phyloP scores from a whole-genome alignment of 2,113 vertebrate genomes.

The Prietella phreatophila region DNA sequence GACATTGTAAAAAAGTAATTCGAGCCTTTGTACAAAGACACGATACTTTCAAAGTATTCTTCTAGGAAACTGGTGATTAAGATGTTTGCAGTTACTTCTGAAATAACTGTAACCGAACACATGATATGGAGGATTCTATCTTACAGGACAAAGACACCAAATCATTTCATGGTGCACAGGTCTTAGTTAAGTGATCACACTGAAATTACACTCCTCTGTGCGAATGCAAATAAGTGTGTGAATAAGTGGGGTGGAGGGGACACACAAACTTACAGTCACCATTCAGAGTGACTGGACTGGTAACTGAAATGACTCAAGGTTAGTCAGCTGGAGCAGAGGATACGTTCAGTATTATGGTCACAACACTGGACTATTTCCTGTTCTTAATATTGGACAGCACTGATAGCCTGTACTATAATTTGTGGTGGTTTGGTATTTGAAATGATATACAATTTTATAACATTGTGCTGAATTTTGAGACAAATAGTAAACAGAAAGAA shows the following conservation, averaged over 20 bases:
- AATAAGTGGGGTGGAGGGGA: not conserved
- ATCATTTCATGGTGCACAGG: not conserved
- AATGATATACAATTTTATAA: not conserved
- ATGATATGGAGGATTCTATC: not conserved
- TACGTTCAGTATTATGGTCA: not conserved
- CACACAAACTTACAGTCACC: not conserved
- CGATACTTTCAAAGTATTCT: slow-evolving; percentile 20
- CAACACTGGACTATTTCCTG: not conserved
- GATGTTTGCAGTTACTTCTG: slow-evolving; percentile 41
- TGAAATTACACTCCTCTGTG: slow-evolving; percentile 34
- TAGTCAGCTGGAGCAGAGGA: not conserved
- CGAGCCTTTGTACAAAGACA: slow-evolving; percentile 11
- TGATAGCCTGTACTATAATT: not conserved
- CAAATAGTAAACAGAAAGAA: not conserved
- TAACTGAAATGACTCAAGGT: not conserved
- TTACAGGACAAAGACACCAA: slow-evolving; percentile 1
- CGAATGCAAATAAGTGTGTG: slow-evolving; percentile 1
- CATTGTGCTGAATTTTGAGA: not conserved
- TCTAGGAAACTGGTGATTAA: slow-evolving; percentile 34
- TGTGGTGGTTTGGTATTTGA: not conserved
- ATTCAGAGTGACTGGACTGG: not conserved
- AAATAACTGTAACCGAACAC: slow-evolving; percentile 12
- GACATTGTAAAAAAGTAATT: slow-evolving; percentile 44
- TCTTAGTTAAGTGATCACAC: slow-evolving; percentile 22
- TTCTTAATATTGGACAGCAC: not conserved